Base-by-base conservation (phyloP, 2,113 vertebrate genomes). In the Embiotoca jacksoni region DNA sequence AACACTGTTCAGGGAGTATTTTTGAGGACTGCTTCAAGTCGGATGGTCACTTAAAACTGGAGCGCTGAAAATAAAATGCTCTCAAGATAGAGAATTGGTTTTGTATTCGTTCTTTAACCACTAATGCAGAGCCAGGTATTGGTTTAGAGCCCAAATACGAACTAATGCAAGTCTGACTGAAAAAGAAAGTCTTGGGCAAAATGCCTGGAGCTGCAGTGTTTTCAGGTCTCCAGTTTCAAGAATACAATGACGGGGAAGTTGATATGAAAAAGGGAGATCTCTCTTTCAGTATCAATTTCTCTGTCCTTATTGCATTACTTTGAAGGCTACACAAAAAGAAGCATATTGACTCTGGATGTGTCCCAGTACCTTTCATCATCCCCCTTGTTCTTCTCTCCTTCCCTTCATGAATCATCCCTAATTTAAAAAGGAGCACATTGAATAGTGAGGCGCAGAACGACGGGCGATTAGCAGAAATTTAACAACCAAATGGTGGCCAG, bases 241-340 rank as follows among this genome's bases (percentile, higher is more conserved):
- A 87, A 61, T 6, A 86, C 65, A 78, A 83, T 62, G 59, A 81
- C 30, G 33, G 57, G 56, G 50, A 60, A 72, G 73, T 70, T 84
- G 72, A 67, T 70, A 65, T 13, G 14, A 77, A 72, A 46, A 72
- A 31, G 32, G 64, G 59, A 69, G 52, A 46, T 75, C 62, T 76
- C 67, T 75, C 53, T 50, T 75, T 74, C 69, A 35, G 10, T 56
- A 69, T 71, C 65, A 61, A 56, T 82, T 66, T 78, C 41, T 16
- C 57, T 58, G 47, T 65, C 47, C 41, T 52, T 58, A 79, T 64
- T 82, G 82, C 49, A 36, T 75, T 79, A 60, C 79, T 82, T 66
- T 82, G 53, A 81, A 83, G 57, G 75, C 71, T 75, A 75, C 77
- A 80, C 55, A 80, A 85, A 78, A 86, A 81, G 72, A 72, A 86